A percentile compares a stretch with the other conserved stretches of the same genome.
phyloP scores from a whole-genome alignment of 2,113 vertebrate species.

The Notechis scutatus region DNA sequence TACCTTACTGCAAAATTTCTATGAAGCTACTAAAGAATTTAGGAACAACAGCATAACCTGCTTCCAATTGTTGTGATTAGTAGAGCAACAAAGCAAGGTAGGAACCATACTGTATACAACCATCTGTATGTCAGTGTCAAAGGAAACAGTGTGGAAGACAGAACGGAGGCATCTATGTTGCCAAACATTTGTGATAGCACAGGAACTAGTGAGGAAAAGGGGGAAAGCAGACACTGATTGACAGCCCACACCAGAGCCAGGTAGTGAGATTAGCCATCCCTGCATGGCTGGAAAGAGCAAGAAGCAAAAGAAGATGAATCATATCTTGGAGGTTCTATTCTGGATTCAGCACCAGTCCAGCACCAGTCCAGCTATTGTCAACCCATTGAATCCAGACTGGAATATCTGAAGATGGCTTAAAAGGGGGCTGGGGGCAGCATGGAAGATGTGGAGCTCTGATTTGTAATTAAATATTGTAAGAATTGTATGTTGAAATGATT shows the following conservation, averaged over 20 bases:
- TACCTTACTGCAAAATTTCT: not conserved
- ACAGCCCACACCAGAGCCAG: not conserved
- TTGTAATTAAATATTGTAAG: not conserved
- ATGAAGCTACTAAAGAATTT: not conserved
- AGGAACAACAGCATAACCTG: not conserved
- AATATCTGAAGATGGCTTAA: not conserved
- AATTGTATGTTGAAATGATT: not conserved
- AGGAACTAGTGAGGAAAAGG: not conserved
- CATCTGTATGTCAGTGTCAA: not conserved
- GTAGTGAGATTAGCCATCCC: not conserved
- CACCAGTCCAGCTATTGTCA: not conserved
- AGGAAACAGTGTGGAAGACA: not conserved
- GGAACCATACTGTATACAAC: not conserved
- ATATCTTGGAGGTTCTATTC: not conserved
- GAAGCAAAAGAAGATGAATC: not conserved
- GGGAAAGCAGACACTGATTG: not conserved
- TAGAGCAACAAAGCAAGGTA: not conserved
- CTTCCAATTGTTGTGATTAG: not conserved
- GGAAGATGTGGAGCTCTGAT: not conserved
- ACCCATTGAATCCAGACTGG: not conserved
- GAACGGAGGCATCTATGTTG: not conserved
- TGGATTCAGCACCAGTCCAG: not conserved
- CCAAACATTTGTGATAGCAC: not conserved
- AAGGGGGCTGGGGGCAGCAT: not conserved
- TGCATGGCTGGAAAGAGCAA: not conserved